These are phyloP conservation scores for Leucozona laternaria DNA, from an alignment of 2,888 invertebrate genomes.

Conservation along the genomic window DNA sequence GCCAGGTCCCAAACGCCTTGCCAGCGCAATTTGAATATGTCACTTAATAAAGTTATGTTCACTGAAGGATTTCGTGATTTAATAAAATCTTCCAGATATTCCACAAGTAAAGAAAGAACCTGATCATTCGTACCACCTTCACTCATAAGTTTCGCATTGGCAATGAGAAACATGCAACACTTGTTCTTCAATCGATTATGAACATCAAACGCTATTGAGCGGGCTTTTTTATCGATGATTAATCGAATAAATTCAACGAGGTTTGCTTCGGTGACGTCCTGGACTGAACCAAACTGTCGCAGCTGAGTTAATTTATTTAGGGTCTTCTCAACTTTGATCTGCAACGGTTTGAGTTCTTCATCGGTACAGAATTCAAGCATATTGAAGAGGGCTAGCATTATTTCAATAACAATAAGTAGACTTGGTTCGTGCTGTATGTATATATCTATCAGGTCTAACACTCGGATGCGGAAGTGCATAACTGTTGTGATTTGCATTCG, in stretches of 20 bases:
- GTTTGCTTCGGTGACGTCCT: conserved; percentile 78
- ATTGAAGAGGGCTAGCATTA: conserved; percentile 88
- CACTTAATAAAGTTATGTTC: conserved; percentile 88
- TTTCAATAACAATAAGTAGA: conserved; percentile 88
- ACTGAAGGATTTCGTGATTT: conserved; percentile 82
- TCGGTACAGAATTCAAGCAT: conserved; percentile 89
- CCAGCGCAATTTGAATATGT: conserved; percentile 88
- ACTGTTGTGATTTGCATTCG: conserved; percentile 87
- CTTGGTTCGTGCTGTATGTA: conserved; percentile 89
- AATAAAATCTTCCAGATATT: conserved; percentile 79
- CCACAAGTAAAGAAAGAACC: conserved; percentile 76
- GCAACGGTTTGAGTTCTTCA: conserved; percentile 88
- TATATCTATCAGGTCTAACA: conserved; percentile 90
- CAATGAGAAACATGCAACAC: conserved; percentile 79
- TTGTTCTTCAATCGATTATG: conserved; percentile 79
- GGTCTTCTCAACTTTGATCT: conserved; percentile 85
- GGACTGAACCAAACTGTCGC: conserved; percentile 74
- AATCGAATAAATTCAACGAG: conserved; percentile 78
- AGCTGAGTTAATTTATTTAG: conserved; percentile 78
- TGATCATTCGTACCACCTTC: conserved; percentile 54
- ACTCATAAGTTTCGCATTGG: conserved; percentile 74
- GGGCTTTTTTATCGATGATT: conserved; percentile 79
- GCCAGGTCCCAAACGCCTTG: conserved; percentile 86
- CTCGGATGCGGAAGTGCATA: conserved; percentile 89
- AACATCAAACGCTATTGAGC: conserved; percentile 76